phyloP scores from a whole-genome alignment of 2,113 vertebrate genomes.

The Apteryx mantelli region DNA sequence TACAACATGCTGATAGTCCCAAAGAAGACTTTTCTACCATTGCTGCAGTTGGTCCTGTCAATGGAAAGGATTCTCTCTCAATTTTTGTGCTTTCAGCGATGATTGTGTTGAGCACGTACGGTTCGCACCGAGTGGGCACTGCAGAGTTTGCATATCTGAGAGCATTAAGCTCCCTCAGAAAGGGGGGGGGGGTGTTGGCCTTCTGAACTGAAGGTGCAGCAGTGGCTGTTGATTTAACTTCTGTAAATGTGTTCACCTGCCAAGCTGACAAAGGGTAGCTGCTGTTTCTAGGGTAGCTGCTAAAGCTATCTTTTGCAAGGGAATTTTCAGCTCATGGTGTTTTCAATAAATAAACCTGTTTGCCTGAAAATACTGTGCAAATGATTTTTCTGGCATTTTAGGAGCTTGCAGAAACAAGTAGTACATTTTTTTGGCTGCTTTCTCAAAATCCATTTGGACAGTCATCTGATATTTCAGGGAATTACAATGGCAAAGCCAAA shows the following conservation, averaged over 20 bases:
- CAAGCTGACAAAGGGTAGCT: neutral
- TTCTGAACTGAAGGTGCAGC: neutral
- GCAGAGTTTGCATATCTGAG: neutral
- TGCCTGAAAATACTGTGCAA: neutral
- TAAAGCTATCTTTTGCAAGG: neutral
- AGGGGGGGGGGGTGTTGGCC: rapidly evolving
- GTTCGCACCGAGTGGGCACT: neutral
- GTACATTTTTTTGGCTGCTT: neutral
- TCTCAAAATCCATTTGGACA: neutral
- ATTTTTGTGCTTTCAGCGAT: neutral
- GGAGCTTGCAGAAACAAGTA: neutral
- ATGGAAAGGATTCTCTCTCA: neutral
- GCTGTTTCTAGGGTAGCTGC: neutral
- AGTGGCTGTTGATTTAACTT: neutral
- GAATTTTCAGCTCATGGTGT: neutral
- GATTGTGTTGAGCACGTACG: neutral
- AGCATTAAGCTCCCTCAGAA: neutral
- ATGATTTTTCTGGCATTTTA: neutral
- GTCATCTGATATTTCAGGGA: neutral
- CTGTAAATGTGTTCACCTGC: neutral
- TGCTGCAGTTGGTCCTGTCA: neutral
- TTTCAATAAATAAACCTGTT: neutral
- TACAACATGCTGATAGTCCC: neutral
- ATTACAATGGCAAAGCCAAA: neutral
- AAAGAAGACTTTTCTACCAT: neutral